phyloP scores from a whole-genome alignment of 2,888 invertebrate genomes.

The Drosophila barbarae region DNA sequence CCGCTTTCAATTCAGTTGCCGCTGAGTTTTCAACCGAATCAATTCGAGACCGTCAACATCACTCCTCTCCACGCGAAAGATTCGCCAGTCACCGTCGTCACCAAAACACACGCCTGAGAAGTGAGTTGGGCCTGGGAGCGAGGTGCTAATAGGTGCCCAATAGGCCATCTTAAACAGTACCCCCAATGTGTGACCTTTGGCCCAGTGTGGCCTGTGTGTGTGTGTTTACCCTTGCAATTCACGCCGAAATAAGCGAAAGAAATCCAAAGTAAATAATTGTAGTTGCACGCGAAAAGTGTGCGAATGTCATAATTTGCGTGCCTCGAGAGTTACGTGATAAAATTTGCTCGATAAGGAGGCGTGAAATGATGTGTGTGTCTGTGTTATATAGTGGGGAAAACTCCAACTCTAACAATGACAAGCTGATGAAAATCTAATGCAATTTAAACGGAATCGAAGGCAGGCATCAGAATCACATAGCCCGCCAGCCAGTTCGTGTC shows the following conservation, averaged over 20 bases:
- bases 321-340: slow-evolving; percentile 50
- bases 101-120: slow-evolving; percentile 37
- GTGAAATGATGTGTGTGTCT: slow-evolving; percentile 36
- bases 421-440: slow-evolving; percentile 17
- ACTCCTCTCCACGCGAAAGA: slow-evolving; percentile 15
- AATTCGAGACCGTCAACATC: slow-evolving; percentile 48
- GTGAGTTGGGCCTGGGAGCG: slow-evolving; percentile 51
- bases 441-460: slow-evolving; percentile 16
- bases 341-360: slow-evolving; percentile 39
- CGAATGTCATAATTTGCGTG: slow-evolving; percentile 64
- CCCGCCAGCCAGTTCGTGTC: slow-evolving; percentile 54
- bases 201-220: slow-evolving; percentile 14
- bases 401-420: slow-evolving; percentile 27
- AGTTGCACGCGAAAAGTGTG: slow-evolving; percentile 33
- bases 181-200: slow-evolving; percentile 28
- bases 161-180: slow-evolving; percentile 20
- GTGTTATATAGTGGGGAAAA: slow-evolving; percentile 9
- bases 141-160: slow-evolving; percentile 36
- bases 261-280: slow-evolving; percentile 28
- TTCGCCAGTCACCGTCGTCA: slow-evolving; percentile 15
- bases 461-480: slow-evolving; percentile 8
- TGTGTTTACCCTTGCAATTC: slow-evolving; percentile 52
- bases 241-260: slow-evolving; percentile 31
- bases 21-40: slow-evolving; percentile 74
- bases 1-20: slow-evolving; percentile 73